Percentiles rank a stretch among this genome's conserved stretches.
These are phyloP conservation scores for Drosophila sordidapex DNA, from an alignment of 2,888 invertebrate species.

Conservation along the genomic window DNA sequence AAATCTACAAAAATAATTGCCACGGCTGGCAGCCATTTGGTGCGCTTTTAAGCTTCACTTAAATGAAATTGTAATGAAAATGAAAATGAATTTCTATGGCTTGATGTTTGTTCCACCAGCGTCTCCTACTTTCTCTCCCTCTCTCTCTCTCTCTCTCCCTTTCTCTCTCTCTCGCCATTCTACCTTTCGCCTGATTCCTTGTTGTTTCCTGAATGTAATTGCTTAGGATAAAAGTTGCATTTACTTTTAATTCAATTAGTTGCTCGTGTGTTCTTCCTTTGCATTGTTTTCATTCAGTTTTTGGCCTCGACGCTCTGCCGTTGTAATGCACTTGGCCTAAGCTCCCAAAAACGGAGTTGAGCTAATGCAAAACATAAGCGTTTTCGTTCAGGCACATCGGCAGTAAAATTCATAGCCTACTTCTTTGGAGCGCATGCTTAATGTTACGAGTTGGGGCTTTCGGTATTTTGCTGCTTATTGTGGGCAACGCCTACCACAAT, in stretches of 20 bases:
- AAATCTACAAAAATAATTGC: conserved; percentile 80
- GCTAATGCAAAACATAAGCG: conserved; percentile 47
- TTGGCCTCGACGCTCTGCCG: conserved; percentile 15
- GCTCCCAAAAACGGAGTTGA: conserved; percentile 14
- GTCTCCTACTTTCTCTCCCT: conserved; percentile 16
- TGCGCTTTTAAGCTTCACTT: conserved; percentile 80
- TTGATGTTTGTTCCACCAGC: conserved; percentile 67
- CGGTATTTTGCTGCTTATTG: conserved; percentile 4
- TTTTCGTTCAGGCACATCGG: conserved; percentile 10
- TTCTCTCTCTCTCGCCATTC: background rate
- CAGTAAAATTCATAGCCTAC: conserved; percentile 63
- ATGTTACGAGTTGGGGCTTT: conserved; percentile 24
- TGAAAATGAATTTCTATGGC: conserved; percentile 76
- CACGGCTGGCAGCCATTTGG: conserved; percentile 77
- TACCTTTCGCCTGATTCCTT: conserved; percentile 4
- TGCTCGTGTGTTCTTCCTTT: conserved; percentile 43
- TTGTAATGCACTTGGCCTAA: conserved; percentile 56
- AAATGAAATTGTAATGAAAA: conserved; percentile 78
- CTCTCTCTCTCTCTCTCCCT: background rate
- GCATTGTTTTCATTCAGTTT: conserved; percentile 50
- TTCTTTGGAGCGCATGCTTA: conserved; percentile 66
- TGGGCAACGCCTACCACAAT: conserved; percentile 58
- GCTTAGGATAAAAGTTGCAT: conserved; percentile 79
- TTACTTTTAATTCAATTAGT: conserved; percentile 80
- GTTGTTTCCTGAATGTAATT: conserved; percentile 57